phyloP scores from a whole-genome alignment of 1,140 invertebrate genomes.

The Latrodectus geometricus region DNA sequence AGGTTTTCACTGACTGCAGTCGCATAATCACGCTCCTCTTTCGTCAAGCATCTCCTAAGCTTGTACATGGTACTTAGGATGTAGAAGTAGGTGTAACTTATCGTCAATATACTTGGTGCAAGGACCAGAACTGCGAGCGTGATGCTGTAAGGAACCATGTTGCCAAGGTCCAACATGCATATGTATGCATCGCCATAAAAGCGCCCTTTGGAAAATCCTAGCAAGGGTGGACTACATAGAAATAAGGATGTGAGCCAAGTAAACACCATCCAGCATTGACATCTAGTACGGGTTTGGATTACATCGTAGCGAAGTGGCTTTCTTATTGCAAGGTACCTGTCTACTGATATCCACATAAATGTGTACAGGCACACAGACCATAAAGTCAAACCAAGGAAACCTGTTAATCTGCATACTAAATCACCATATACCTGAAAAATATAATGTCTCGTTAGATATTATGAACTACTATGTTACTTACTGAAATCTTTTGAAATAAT shows the following conservation, averaged over 20 bases:
- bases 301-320: conserved; percentile 96
- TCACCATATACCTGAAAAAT: conserved; percentile 77
- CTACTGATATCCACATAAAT: conserved; percentile 97
- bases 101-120: conserved; percentile 91
- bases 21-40: conserved; percentile 93
- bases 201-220: conserved; percentile 82
- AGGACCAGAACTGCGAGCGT: conserved; percentile 90
- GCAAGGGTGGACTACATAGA: conserved; percentile 90
- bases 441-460: neutral
- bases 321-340: conserved; percentile 89
- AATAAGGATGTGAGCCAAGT: conserved; percentile 93
- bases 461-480: neutral
- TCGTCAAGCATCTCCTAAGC: conserved; percentile 81
- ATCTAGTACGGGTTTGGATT: conserved; percentile 88
- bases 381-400: conserved; percentile 91
- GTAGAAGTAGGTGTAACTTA: conserved; percentile 92
- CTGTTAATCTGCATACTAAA: conserved; percentile 85
- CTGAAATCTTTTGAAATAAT: too few species aligned
- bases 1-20: conserved; percentile 90
- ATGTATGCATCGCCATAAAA: conserved; percentile 89
- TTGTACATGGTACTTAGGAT: conserved; percentile 90
- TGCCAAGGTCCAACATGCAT: conserved; percentile 94
- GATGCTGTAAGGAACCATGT: conserved; percentile 91
- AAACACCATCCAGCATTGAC: conserved; percentile 97
- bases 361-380: conserved; percentile 93